Conservation (phyloP, 1,140 invertebrate genomes). For the Drosophila subpulchrella region DNA sequence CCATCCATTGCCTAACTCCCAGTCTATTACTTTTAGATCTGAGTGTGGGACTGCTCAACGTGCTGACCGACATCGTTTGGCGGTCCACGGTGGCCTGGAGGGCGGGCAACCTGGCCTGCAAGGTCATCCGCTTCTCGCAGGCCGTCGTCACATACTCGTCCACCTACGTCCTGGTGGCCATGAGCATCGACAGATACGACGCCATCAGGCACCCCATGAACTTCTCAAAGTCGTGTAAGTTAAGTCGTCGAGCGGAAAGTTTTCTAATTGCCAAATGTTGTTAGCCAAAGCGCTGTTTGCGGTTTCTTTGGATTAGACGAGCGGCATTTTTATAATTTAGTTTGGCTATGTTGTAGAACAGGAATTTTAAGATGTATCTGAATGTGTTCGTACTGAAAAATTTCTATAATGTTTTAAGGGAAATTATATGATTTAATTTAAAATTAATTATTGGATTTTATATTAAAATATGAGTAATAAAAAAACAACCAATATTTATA, state of each 20-base stretch:
- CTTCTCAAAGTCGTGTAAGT: slow-evolving; percentile 96
- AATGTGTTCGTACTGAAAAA: too few species aligned
- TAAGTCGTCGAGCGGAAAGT: slow-evolving; percentile 87
- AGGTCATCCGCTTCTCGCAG: slow-evolving; percentile 93
- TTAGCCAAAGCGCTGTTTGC: slow-evolving; percentile 36
- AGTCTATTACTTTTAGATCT: slow-evolving; percentile 87
- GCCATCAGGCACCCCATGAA: slow-evolving; percentile 98
- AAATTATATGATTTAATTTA: too few species aligned
- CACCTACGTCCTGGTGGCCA: slow-evolving; percentile 96
- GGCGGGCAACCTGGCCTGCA: slow-evolving; percentile 94
- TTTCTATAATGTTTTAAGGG: too few species aligned
- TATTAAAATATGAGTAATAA: too few species aligned
- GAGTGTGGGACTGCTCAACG: slow-evolving; percentile 93
- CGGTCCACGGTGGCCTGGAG: slow-evolving; percentile 93
- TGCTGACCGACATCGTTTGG: slow-evolving; percentile 95
- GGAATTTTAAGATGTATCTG: not conserved
- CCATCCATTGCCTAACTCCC: not conserved
- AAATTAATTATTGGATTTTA: too few species aligned
- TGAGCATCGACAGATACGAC: slow-evolving; percentile 97
- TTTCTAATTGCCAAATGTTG: slow-evolving; percentile 73
- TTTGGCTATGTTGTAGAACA: not conserved
- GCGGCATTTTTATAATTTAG: not conserved
- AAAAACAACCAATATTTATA: too few species aligned
- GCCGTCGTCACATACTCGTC: slow-evolving; percentile 95
- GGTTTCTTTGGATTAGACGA: slow-evolving; percentile 12